These are phyloP conservation scores for Megathymus violae DNA, from an alignment of 1,140 invertebrate species.

Conservation along the genomic window DNA sequence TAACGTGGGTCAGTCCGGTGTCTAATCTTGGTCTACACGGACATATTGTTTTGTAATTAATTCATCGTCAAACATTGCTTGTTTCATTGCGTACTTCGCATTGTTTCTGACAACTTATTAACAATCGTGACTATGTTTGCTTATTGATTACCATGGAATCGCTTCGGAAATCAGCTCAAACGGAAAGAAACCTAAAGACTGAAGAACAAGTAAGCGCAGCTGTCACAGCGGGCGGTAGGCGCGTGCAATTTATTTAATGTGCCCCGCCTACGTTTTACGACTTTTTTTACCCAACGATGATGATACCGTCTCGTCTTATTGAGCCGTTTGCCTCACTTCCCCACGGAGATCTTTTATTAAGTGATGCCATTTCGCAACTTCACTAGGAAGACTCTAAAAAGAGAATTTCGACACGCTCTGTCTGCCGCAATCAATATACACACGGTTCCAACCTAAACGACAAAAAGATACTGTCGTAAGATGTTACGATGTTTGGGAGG, in stretches of 20 bases:
- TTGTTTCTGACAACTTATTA: no score
- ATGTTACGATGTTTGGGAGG: neutral
- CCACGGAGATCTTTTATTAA: slow-evolving; percentile 75
- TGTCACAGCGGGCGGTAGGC: slow-evolving; percentile 54
- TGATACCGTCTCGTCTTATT: slow-evolving; percentile 72
- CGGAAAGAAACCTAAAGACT: slow-evolving; percentile 16
- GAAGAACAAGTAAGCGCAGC: slow-evolving; percentile 46
- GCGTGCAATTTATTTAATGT: slow-evolving; percentile 76
- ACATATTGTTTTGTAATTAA: no score
- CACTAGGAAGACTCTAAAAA: slow-evolving; percentile 40
- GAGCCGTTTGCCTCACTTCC: slow-evolving; percentile 73
- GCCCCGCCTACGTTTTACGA: slow-evolving; percentile 62
- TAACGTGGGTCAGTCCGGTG: no score
- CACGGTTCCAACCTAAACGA: slow-evolving; percentile 17
- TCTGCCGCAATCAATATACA: slow-evolving; percentile 35
- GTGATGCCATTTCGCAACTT: slow-evolving; percentile 67
- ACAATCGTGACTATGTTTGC: no score
- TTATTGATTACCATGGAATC: no score
- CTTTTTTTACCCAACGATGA: slow-evolving; percentile 65
- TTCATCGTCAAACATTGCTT: no score
- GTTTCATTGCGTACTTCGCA: no score
- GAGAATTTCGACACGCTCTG: slow-evolving; percentile 33
- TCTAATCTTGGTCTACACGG: no score
- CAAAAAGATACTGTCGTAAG: neutral
- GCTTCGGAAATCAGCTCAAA: slow-evolving; percentile 30